Base-by-base conservation (phyloP, 2,888 invertebrate species). In the Nymphalis polychloros region DNA sequence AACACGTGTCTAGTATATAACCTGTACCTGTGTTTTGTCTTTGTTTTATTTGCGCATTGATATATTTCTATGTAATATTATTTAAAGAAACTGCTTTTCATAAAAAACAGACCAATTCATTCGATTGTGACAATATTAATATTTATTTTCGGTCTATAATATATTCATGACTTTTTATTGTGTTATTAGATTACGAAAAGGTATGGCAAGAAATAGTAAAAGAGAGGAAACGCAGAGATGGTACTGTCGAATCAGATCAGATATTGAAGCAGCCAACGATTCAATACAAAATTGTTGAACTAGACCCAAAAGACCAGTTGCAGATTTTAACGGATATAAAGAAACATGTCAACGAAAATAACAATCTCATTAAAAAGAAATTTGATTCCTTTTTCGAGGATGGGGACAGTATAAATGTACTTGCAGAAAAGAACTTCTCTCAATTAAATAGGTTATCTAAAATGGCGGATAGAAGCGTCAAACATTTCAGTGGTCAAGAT, bases 151-250 rank as follows among this genome's bases (percentile, higher is more conserved):
- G n/a, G n/a, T n/a, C 2, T 8, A 41, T 10, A 10, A 2, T 8
- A 41, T 41, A 41, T 41, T 41, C 41, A 41, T 4, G 4, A 41
- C 4, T 16, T 8, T 16, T 52, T 10, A 5, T 7, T 20, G 16
- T 35, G 61, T 74, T 93, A 91, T 64, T 88, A 95, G 95, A 90
- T 71, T 93, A 94, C 78, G 95, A 95, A 84, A 89, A 87, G 63
- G 91, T 92, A 59, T 96, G 96, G 96, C 90, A 93, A 76, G 93
- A 93, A 79, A 92, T 96, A 72, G 77, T 95, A 4, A 93, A 93
- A 79, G 95, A 95, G 74, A 92, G 95, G 60, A 91, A 93, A 75
- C 93, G 94, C 71, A 86, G 95, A 67, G 89, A 93, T 72, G 91
- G 93, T 63, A 86, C 79, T 75, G 85, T 82, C 49, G 62, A 69